Evolutionary conservation across 1,140 invertebrate species (phyloP).

Genomic region (Pogonomyrmex barbatus): DNA sequence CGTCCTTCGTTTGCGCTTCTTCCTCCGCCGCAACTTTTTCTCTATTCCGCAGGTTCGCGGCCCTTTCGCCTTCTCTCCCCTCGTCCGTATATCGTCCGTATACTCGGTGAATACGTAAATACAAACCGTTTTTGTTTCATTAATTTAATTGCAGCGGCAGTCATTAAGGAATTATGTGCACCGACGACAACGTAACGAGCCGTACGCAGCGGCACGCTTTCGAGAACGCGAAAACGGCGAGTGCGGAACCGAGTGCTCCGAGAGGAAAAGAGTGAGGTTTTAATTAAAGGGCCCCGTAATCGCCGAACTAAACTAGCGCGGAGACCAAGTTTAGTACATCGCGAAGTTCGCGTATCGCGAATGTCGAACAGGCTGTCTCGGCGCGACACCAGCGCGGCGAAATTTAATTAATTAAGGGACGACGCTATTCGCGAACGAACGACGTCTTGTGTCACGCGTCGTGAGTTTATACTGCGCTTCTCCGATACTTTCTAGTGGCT

Average conservation of each 20-base stretch:
- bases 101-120: constrained; percentile 20
- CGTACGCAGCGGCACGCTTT: constrained; percentile 26
- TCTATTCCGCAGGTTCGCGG: not conserved
- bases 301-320: constrained; percentile 48
- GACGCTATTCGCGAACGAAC: constrained; percentile 27
- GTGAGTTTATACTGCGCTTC: constrained; percentile 32
- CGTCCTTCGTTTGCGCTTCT: constrained; percentile 35
- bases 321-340: constrained; percentile 58
- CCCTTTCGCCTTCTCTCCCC: not conserved
- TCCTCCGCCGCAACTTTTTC: constrained; percentile 13
- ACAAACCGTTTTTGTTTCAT: constrained; percentile 46
- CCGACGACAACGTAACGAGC: constrained; percentile 42
- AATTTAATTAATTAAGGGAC: constrained; percentile 58
- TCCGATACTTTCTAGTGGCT: constrained; percentile 23
- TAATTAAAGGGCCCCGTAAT: constrained; percentile 56
- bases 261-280: constrained; percentile 56
- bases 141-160: constrained; percentile 55
- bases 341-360: constrained; percentile 55
- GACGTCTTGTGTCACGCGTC: constrained; percentile 42
- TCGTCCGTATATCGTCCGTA: not conserved
- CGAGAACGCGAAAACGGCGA: constrained; percentile 28
- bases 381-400: constrained; percentile 16
- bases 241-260: constrained; percentile 22
- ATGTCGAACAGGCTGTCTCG: constrained; percentile 56
- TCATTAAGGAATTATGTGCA: constrained; percentile 51